Evolutionary conservation across 23 tunicate species (phyloP), one percentile per base, ranked within the genome.

Genomic region (Oikopleura dioica): DNA sequence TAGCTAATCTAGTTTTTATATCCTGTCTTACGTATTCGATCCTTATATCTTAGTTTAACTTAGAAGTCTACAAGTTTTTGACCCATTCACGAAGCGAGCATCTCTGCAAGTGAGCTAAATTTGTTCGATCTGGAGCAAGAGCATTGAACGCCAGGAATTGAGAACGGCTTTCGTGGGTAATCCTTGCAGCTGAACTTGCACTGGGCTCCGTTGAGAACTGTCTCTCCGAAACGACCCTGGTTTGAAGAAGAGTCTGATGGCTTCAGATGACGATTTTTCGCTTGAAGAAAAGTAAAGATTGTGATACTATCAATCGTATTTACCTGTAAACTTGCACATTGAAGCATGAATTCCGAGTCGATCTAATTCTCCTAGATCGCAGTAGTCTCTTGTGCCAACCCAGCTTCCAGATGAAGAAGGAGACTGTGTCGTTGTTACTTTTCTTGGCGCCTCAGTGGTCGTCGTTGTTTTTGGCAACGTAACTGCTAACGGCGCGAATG

Each of bases 151-250:
- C 21, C 21, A 9, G 55, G 21, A 44, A 9, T 44, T 9, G 16
- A 9, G 21, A 44, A 44, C 16, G 55, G 55, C 55, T 44, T 9
- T 44, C 21, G 9, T 44, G 9, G 9, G 55, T 44, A 44, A 44
- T 9, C 9, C 55, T 9, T 9, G 55, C 55, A 44, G 55, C 16
- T 21, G 16, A 44, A 9, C 55, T 44, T 44, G 55, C 55, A 44
- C 21, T 63, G 72, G 26, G 72, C 72, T 24, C 72, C 72, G 26
- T 63, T 63, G 26, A 63, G 72, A 63, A 63, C 72, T 63, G 16
- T 63, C 26, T 31, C 72, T 12, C 26, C 26, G 30, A 63, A 12
- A 16, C 16, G 33, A 12, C 72, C 72, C 72, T 63, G 72, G 33
- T 63, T 63, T 63, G 72, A 63, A 28, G 16, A 12, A 12, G 72